A percentile compares a stretch with the other conserved stretches of the same genome.
These are phyloP conservation scores for Gobiocypris rarus DNA, from an alignment of 2,113 vertebrate species.

Conservation along the genomic window DNA sequence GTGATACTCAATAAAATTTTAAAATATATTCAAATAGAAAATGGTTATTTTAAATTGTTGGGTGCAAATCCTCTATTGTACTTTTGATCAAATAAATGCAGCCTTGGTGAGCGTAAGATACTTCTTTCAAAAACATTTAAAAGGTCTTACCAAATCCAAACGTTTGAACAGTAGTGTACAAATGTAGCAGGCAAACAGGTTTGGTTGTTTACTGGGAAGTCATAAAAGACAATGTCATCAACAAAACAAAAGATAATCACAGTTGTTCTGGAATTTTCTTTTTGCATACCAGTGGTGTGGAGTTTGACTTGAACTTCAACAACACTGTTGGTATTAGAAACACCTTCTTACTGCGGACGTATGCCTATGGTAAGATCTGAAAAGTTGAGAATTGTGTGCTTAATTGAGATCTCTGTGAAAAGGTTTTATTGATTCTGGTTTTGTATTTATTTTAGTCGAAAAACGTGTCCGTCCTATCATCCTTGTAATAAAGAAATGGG, in stretches of 20 bases:
- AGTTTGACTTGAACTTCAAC: constrained; percentile 99
- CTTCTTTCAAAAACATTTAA: background rate
- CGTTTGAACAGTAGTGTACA: background rate
- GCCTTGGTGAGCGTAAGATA: background rate
- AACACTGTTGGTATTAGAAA: constrained; percentile 97
- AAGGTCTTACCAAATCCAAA: background rate
- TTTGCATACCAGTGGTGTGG: constrained; percentile 80
- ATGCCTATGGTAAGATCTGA: constrained; percentile 86
- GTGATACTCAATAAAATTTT: no score
- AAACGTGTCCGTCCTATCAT: constrained; percentile 90
- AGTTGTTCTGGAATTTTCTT: background rate
- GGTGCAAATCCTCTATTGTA: no score
- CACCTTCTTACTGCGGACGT: constrained; percentile 95
- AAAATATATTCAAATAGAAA: background rate
- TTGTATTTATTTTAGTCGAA: constrained; percentile 80
- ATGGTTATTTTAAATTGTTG: no score
- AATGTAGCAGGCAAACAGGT: background rate
- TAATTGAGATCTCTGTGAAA: background rate
- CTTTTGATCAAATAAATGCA: background rate
- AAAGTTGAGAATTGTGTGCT: background rate
- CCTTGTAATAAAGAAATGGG: constrained; percentile 95
- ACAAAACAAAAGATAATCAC: background rate
- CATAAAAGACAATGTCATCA: background rate
- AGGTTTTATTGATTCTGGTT: background rate
- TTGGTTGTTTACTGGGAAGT: background rate